These are phyloP conservation scores for Nannospalax galili DNA, from an alignment of 2,113 vertebrate species.

Conservation along the genomic window DNA sequence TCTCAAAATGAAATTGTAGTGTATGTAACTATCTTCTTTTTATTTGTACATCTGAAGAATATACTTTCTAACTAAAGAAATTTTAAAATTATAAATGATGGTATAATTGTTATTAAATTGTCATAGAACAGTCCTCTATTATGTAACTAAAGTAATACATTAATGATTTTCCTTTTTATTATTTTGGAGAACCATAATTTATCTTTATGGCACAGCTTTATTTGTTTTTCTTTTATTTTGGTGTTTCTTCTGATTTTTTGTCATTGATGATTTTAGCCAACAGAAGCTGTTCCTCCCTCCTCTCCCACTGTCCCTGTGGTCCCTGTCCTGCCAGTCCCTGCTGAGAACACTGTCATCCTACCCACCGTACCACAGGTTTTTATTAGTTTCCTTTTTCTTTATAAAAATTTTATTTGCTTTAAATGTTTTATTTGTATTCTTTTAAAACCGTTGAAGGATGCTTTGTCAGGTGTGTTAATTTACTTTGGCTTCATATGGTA, in stretches of 20 bases:
- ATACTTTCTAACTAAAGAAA: background rate
- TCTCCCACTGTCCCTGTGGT: constrained; percentile 96
- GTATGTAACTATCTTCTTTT: constrained; percentile 44
- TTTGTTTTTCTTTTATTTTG: constrained; percentile 72
- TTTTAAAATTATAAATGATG: constrained; percentile 37
- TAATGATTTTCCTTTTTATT: constrained; percentile 51
- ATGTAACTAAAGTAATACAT: constrained; percentile 47
- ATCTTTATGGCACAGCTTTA: constrained; percentile 56
- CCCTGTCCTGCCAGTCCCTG: constrained; percentile 95
- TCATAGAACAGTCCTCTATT: constrained; percentile 9
- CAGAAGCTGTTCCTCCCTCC: constrained; percentile 93
- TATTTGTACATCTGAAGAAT: constrained; percentile 21
- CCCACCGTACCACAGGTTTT: constrained; percentile 93
- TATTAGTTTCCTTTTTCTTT: constrained; percentile 85
- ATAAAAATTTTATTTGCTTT: constrained; percentile 74
- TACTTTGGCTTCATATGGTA: constrained; percentile 5
- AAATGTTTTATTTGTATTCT: constrained; percentile 75
- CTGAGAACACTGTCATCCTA: constrained; percentile 93
- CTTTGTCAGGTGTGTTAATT: constrained; percentile 62
- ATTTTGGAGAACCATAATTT: constrained; percentile 54
- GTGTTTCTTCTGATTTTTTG: constrained; percentile 82
- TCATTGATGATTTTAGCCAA: constrained; percentile 92
- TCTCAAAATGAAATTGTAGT: background rate
- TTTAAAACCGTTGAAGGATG: constrained; percentile 62
- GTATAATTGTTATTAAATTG: constrained; percentile 40